These are phyloP conservation scores for Psephotus haematonotus DNA, from an alignment of 2,113 vertebrate species.

Conservation along the genomic window DNA sequence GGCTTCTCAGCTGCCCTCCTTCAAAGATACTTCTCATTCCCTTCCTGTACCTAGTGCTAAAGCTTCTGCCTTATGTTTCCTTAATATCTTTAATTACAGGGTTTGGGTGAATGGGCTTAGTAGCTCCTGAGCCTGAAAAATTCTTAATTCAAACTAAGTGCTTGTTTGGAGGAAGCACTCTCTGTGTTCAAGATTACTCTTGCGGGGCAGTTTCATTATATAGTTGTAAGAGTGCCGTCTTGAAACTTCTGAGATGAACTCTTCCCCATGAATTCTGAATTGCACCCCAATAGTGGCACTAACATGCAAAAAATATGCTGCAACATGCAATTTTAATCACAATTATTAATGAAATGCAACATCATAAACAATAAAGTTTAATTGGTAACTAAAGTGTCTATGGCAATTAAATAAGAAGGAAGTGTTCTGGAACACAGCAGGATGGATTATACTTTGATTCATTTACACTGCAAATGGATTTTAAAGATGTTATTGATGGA, in stretches of 20 bases:
- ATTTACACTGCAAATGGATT: constrained; percentile 79
- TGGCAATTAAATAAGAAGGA: constrained; percentile 77
- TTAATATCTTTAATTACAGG: background rate
- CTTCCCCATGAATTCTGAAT: background rate
- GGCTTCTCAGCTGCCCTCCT: background rate
- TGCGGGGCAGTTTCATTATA: background rate
- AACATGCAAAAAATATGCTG: constrained; percentile 34
- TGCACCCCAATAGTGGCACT: background rate
- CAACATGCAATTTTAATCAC: constrained; percentile 37
- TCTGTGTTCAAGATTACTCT: background rate
- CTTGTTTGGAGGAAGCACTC: background rate
- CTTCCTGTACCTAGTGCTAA: background rate
- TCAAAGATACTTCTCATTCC: background rate
- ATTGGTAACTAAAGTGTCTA: constrained; percentile 78
- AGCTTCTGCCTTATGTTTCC: background rate
- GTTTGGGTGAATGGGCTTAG: background rate
- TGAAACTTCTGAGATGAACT: background rate
- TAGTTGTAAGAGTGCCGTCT: background rate
- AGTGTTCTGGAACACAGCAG: constrained; percentile 74
- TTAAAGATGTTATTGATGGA: constrained; percentile 63
- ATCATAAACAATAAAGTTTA: constrained; percentile 81
- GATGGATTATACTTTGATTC: constrained; percentile 64
- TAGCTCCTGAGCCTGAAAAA: background rate
- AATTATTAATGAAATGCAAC: constrained; percentile 73
- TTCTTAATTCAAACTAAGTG: background rate